Percentiles rank a stretch among this genome's conserved stretches.
Conservation (phyloP, 2,113 vertebrate species). For the Calidris pygmaea region DNA sequence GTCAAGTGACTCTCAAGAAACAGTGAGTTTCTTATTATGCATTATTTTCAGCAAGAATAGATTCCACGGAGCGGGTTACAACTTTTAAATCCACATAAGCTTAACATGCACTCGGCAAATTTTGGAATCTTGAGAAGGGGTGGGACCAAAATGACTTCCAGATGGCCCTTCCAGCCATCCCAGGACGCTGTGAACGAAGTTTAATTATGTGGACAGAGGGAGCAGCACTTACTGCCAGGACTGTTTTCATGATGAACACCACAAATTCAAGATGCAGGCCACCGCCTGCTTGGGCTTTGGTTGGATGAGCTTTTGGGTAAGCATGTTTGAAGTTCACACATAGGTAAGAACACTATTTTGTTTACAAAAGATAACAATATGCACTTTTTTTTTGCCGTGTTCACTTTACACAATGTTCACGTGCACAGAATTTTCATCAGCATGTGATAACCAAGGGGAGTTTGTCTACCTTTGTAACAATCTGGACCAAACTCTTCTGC, state of each 20-base stretch:
- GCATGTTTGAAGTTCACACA: not conserved
- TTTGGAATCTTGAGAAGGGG: not conserved
- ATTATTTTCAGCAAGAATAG: not conserved
- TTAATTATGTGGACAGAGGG: not conserved
- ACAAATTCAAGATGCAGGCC: not conserved
- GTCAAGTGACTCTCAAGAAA: not conserved
- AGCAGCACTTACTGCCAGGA: not conserved
- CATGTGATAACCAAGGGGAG: not conserved
- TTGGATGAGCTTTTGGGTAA: not conserved
- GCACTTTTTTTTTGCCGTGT: not conserved
- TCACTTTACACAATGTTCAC: not conserved
- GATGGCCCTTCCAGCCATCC: not conserved
- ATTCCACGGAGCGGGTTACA: not conserved
- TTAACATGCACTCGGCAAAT: not conserved
- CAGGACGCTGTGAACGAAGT: fast-evolving
- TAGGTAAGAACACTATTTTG: not conserved
- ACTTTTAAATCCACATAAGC: not conserved
- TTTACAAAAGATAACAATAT: not conserved
- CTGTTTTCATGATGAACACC: not conserved
- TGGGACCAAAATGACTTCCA: not conserved
- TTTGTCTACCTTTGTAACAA: not conserved
- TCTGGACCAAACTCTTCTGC: not conserved
- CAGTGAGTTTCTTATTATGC: not conserved
- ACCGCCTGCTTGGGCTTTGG: not conserved
- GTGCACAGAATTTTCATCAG: not conserved